Conservation (phyloP, 1,140 invertebrate species). For the Maniola jurtina region DNA sequence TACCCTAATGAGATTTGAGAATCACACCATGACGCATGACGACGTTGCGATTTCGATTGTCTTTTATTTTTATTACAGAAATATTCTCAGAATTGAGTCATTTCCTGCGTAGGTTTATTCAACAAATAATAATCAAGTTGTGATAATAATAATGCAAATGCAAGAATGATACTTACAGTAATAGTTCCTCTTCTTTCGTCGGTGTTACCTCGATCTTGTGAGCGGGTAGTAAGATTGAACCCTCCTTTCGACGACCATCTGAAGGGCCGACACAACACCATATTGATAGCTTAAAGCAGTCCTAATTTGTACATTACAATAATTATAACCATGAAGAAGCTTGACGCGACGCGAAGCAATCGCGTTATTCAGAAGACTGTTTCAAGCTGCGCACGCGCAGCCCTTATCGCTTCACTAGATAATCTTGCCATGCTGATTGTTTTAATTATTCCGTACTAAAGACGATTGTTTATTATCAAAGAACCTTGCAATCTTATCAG, state of each 20-base stretch:
- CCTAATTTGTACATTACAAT: constrained; percentile 20
- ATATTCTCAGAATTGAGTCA: no score
- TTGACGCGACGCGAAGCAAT: constrained; percentile 29
- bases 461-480: constrained; percentile 68
- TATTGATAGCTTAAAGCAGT: constrained; percentile 36
- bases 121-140: no score
- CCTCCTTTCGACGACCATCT: constrained; percentile 61
- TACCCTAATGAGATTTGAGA: no score
- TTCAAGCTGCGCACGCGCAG: constrained; percentile 46
- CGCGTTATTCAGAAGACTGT: constrained; percentile 44
- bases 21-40: no score
- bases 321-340: background rate
- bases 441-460: constrained; percentile 73
- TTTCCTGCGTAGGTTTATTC: no score
- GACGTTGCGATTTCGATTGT: no score
- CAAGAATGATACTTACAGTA: constrained; percentile 45
- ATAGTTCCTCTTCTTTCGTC: constrained; percentile 52
- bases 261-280: constrained; percentile 74
- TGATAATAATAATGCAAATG: no score
- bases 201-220: constrained; percentile 26
- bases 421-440: constrained; percentile 70
- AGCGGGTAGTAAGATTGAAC: constrained; percentile 51
- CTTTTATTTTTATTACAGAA: no score
- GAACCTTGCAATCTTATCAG: constrained; percentile 70
- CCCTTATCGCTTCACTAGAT: constrained; percentile 67